Percentiles rank a stretch among this genome's conserved stretches.
Evolutionary conservation across 2,797 vertebrate genomes (phyloP).

Genomic region (Triplophysa bombifrons): DNA sequence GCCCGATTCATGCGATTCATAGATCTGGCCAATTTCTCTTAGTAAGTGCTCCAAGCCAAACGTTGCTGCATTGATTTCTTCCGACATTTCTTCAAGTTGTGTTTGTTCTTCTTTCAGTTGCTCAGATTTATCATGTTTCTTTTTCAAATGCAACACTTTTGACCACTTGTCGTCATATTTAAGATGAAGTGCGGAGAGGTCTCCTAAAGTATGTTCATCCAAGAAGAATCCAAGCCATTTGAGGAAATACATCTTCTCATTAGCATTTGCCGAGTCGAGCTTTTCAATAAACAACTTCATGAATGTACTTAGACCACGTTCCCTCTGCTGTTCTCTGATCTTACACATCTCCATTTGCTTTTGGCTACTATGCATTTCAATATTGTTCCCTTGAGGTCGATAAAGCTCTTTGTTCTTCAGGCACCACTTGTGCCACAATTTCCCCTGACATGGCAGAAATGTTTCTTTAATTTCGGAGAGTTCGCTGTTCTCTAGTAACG

Average conservation of each 20-base stretch:
- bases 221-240: slow-evolving; percentile 69
- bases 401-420: slow-evolving; percentile 69
- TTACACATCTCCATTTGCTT: slow-evolving; percentile 57
- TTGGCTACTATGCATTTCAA: slow-evolving; percentile 69
- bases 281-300: slow-evolving; percentile 61
- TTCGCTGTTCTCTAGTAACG: slow-evolving; percentile 48
- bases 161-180: slow-evolving; percentile 54
- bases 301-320: slow-evolving; percentile 57
- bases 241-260: slow-evolving; percentile 67
- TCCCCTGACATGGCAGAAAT: slow-evolving; percentile 74
- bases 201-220: slow-evolving; percentile 34
- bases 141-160: slow-evolving; percentile 60
- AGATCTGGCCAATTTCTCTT: slow-evolving; percentile 75
- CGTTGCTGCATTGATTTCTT: slow-evolving; percentile 62
- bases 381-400: slow-evolving; percentile 63
- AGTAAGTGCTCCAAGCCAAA: slow-evolving; percentile 76
- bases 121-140: slow-evolving; percentile 45
- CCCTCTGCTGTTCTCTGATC: slow-evolving; percentile 61
- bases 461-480: slow-evolving; percentile 66
- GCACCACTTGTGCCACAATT: slow-evolving; percentile 76
- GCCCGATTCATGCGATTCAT: slow-evolving; percentile 60
- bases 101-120: background rate
- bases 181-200: slow-evolving; percentile 48
- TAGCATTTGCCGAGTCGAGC: slow-evolving; percentile 43
- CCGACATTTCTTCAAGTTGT: slow-evolving; percentile 64